phyloP scores from a whole-genome alignment of 2,113 vertebrate species.

The Balaeniceps rex region DNA sequence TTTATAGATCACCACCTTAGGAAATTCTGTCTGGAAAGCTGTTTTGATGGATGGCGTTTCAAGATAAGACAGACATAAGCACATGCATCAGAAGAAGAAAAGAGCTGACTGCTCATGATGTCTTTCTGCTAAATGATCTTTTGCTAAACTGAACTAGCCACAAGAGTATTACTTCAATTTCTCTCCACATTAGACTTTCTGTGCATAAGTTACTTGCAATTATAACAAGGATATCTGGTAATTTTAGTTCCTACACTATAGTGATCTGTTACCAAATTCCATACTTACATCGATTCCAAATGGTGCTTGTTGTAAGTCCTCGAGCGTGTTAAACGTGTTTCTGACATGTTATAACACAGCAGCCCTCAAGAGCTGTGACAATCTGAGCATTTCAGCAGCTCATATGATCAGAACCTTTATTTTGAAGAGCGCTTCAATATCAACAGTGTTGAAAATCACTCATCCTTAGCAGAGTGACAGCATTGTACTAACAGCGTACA shows the following conservation, averaged over 20 bases:
- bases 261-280: not conserved
- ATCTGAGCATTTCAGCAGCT: not conserved
- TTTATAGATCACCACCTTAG: not conserved
- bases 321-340: fast-evolving
- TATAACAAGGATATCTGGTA: not conserved
- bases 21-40: not conserved
- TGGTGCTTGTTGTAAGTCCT: not conserved
- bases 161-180: not conserved
- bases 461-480: not conserved
- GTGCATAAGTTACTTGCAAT: not conserved
- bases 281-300: not conserved
- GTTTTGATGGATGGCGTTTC: not conserved
- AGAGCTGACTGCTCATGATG: not conserved
- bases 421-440: not conserved
- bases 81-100: not conserved
- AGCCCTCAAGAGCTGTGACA: not conserved
- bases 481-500: not conserved
- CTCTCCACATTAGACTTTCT: not conserved
- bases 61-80: not conserved
- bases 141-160: not conserved
- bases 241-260: not conserved
- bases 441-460: not conserved
- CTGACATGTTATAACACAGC: not conserved
- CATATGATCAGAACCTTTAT: not conserved
- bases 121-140: not conserved